Base-by-base conservation (phyloP, 2,888 invertebrate genomes). In the Panzeria rudis region DNA sequence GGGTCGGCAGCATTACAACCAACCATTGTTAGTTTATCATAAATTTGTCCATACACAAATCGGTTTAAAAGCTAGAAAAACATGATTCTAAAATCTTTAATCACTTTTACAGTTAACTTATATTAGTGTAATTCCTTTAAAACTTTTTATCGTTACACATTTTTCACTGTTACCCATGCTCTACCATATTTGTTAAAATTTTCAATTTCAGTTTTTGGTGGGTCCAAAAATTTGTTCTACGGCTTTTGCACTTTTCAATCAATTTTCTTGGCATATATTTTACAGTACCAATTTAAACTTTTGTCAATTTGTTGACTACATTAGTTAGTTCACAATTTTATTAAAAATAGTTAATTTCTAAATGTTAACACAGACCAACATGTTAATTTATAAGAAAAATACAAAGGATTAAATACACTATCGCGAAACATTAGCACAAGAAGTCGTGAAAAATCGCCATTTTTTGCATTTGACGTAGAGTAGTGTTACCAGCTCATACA, bases 391-490 rank as follows among this genome's bases (percentile, higher is more conserved):
- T 62, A 52, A 50, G 41, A 77, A 77, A 81, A 77, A 29, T 81
- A 61, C 54, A 54, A 78, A 81, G 73, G 29, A 69, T 41, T 71
- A 44, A 64, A 68, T 59, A 66, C 62, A 72, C 59, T 71, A 79
- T 75, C 52, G 71, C 80, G 71, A 76, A 64, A 80, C 20, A 61
- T 35, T 64, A 23, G 47, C 66, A 50, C 64, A 80, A 79, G 64
- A 79, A 80, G 52, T 81, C 66, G 76, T 81, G 72, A 77, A 68
- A 84, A 72, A 71, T 81, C 72, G 81, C 84, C 71, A 81, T 76
- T 81, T 78, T 80, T 72, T 77, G 72, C 61, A 29, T 59, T 72
- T 83, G 75, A 82, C 69, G 11, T 69, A 4, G 0, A 2, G 5
- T n/a, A n/a, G 38, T 69, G 69, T 20, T 61, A 41, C 78, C 78